A percentile compares a stretch with the other conserved stretches of the same genome.
These are phyloP conservation scores for Caenorhabditis sp. DNA, from an alignment of 2,888 invertebrate species.

Conservation along the genomic window DNA sequence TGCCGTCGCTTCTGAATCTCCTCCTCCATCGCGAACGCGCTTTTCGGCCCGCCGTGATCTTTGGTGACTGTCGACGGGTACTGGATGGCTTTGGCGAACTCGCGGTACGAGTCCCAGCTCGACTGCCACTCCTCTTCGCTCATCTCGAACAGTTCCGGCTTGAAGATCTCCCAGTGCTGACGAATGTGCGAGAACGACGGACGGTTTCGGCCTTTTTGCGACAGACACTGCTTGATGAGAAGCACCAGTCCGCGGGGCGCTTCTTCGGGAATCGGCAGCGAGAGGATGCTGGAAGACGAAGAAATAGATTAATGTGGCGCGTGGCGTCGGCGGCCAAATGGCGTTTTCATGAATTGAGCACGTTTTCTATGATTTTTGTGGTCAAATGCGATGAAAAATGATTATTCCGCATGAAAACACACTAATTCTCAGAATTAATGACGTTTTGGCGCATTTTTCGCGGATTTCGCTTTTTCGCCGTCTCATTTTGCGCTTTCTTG, in stretches of 20 bases:
- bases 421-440: no score
- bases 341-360: no score
- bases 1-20: conserved; percentile 85
- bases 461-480: no score
- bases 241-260: conserved; percentile 85
- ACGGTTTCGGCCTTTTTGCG: conserved; percentile 89
- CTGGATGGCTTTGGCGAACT: conserved; percentile 58
- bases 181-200: conserved; percentile 90
- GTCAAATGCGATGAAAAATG: no score
- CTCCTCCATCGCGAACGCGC: conserved; percentile 64
- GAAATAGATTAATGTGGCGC: no score
- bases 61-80: conserved; percentile 64
- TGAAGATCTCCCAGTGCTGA: conserved; percentile 89
- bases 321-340: no score
- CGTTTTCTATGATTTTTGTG: no score
- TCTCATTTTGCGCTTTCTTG: no score
- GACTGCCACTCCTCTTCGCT: conserved; percentile 82
- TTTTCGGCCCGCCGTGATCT: conserved; percentile 45
- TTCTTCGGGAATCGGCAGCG: conserved; percentile 91
- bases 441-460: no score
- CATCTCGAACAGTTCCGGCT: conserved; percentile 85
- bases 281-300: conserved; percentile 86
- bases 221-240: conserved; percentile 88
- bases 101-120: conserved; percentile 53
- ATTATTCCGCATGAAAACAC: no score